Conservation (phyloP, 1,140 invertebrate species). For the Babylonia areolata region DNA sequence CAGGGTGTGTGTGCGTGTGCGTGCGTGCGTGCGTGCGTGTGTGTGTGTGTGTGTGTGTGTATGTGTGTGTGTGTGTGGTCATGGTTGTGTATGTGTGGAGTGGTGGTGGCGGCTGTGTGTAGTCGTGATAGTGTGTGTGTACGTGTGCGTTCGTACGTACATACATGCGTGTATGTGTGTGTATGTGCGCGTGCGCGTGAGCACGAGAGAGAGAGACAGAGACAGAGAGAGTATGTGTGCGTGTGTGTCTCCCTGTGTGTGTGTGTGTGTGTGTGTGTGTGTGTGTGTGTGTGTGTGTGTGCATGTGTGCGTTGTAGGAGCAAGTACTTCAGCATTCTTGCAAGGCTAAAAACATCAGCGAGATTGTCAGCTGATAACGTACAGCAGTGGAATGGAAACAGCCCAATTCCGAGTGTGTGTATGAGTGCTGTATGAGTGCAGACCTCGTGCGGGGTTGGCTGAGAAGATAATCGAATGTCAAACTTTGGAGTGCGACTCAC, state of each 20-base stretch:
- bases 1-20: neutral
- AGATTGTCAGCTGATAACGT: no score
- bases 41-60: neutral
- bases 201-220: no score
- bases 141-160: neutral
- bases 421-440: no score
- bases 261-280: neutral
- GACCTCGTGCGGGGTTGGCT: no score
- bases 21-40: neutral
- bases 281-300: neutral
- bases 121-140: neutral
- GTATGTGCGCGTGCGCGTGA: neutral
- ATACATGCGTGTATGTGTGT: neutral
- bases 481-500: no score
- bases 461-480: no score
- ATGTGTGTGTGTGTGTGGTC: neutral
- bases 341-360: no score
- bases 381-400: no score
- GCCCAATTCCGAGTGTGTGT: no score
- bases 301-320: neutral
- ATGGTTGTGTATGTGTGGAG: neutral
- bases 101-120: no score
- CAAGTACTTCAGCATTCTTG: no score
- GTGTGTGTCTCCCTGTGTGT: neutral
- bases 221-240: neutral